Evolutionary conservation across 1,140 invertebrate species (phyloP).

Genomic region (Eumeta japonica): DNA sequence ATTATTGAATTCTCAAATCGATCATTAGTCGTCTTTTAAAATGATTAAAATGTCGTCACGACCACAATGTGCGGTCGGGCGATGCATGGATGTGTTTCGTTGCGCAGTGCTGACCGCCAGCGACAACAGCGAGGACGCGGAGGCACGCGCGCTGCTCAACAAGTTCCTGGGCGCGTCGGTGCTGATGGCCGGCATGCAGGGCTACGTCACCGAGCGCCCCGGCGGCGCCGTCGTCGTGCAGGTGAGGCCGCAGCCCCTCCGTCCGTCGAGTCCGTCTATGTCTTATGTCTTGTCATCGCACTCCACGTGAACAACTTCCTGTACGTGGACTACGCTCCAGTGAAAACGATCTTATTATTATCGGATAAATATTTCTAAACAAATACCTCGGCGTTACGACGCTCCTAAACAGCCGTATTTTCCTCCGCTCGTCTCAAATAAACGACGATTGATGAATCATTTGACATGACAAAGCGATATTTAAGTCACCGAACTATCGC

Average conservation of each 20-base stretch:
- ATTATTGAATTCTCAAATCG: too few species aligned
- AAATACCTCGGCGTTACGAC: constrained; percentile 21
- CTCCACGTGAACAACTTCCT: too few species aligned
- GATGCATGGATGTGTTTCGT: neutral
- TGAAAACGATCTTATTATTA: constrained; percentile 3
- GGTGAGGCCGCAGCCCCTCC: too few species aligned
- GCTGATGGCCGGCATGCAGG: constrained; percentile 70
- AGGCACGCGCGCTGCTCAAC: constrained; percentile 71
- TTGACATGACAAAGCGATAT: too few species aligned
- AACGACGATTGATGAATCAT: too few species aligned
- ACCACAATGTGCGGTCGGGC: neutral
- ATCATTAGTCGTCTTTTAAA: neutral
- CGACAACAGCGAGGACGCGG: constrained; percentile 65
- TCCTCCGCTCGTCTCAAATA: too few species aligned
- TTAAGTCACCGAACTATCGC: too few species aligned
- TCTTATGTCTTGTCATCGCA: too few species aligned
- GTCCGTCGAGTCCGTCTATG: too few species aligned
- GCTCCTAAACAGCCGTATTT: too few species aligned
- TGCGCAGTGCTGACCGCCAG: constrained; percentile 59
- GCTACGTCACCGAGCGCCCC: constrained; percentile 24
- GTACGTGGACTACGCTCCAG: too few species aligned
- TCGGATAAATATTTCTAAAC: constrained; percentile 32
- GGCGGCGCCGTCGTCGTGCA: constrained; percentile 28
- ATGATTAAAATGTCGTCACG: neutral
- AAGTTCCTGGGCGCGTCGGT: constrained; percentile 78